phyloP scores from a whole-genome alignment of 2,797 vertebrate species.

The Vultur gryphus region DNA sequence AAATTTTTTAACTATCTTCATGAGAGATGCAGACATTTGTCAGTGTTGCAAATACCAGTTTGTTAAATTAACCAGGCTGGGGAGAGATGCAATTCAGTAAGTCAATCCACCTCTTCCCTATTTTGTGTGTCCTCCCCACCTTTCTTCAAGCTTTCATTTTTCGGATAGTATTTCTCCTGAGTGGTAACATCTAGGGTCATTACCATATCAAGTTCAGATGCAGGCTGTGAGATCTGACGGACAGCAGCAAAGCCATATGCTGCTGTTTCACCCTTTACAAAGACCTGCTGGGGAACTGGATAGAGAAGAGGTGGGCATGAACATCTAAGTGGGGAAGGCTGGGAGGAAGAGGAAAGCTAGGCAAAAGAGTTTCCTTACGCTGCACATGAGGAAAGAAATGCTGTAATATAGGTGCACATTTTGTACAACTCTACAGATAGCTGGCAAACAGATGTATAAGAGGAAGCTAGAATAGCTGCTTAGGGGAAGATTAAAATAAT shows the following conservation, averaged over 20 bases:
- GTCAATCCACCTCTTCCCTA: background rate
- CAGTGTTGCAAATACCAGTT: background rate
- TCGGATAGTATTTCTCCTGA: background rate
- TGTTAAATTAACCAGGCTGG: background rate
- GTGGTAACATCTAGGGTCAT: background rate
- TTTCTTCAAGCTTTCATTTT: background rate
- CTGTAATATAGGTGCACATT: background rate
- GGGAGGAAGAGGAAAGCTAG: background rate
- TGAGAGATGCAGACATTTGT: background rate
- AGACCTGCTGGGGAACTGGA: background rate
- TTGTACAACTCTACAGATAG: background rate
- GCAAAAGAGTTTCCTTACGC: background rate
- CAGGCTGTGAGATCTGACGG: background rate
- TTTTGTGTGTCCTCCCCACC: background rate
- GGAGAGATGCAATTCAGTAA: background rate
- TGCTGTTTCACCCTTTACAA: background rate
- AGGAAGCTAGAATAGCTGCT: slow-evolving; percentile 30
- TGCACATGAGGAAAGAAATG: background rate
- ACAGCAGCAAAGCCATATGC: background rate
- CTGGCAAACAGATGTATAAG: slow-evolving; percentile 1
- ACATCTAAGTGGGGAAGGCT: background rate
- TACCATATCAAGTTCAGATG: background rate
- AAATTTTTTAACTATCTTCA: background rate
- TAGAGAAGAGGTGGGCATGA: background rate
- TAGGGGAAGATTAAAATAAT: slow-evolving; percentile 56